phyloP scores from a whole-genome alignment of 2,797 vertebrate species.

The Catharus ustulatus region DNA sequence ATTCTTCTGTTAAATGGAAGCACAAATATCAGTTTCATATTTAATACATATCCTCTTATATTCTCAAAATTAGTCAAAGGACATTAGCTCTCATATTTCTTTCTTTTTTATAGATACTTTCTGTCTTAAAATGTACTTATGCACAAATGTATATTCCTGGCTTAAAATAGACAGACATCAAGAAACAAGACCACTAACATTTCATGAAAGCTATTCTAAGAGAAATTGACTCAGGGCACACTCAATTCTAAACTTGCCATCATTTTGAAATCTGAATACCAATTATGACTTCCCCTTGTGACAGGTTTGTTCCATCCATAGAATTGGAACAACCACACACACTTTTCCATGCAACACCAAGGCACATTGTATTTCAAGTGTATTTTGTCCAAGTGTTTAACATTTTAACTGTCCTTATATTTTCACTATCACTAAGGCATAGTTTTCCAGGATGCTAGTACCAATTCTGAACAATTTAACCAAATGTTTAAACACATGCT shows the following conservation, averaged over 20 bases:
- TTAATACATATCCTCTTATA: background rate
- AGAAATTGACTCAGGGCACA: background rate
- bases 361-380: background rate
- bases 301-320: background rate
- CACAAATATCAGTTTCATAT: background rate
- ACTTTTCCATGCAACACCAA: background rate
- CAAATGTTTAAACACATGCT: background rate
- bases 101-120: background rate
- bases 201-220: background rate
- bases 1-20: background rate
- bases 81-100: background rate
- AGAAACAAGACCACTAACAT: background rate
- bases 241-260: background rate
- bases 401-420: background rate
- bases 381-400: background rate
- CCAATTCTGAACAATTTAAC: background rate
- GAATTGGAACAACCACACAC: background rate
- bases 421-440: background rate
- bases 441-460: background rate
- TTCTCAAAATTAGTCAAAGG: background rate
- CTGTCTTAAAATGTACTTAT: too few relatives aligned
- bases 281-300: background rate
- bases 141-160: background rate
- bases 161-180: background rate
- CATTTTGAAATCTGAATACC: background rate